A percentile compares a stretch with the other conserved stretches of the same genome.
These are phyloP conservation scores for Anser cygnoides DNA, from an alignment of 2,113 vertebrate species.

Conservation along the genomic window DNA sequence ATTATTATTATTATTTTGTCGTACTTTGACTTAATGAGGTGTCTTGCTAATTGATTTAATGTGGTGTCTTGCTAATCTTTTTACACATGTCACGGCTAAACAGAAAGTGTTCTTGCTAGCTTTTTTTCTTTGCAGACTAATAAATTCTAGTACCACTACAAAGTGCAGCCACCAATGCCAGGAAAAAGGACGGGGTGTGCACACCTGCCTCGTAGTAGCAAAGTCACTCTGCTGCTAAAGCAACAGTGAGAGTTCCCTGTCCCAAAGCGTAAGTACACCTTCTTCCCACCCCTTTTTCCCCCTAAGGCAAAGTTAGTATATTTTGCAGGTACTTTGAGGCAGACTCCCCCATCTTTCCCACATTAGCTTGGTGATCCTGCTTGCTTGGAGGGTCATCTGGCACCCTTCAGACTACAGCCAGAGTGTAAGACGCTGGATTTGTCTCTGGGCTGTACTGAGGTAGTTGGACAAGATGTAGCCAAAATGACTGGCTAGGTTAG, in stretches of 20 bases:
- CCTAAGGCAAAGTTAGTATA: background rate
- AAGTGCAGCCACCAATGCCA: accelerated
- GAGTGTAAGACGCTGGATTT: background rate
- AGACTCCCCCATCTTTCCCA: background rate
- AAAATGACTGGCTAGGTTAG: background rate
- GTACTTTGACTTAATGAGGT: background rate
- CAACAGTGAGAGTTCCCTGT: background rate
- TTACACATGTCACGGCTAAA: accelerated
- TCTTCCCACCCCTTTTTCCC: too few relatives aligned
- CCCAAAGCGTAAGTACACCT: too few relatives aligned
- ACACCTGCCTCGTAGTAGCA: background rate
- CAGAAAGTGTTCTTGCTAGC: background rate
- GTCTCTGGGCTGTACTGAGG: background rate
- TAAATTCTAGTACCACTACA: accelerated
- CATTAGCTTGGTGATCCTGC: background rate
- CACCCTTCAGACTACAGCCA: background rate
- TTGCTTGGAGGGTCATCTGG: background rate
- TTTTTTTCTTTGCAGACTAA: background rate
- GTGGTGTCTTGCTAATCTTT: background rate
- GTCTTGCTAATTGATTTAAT: background rate
- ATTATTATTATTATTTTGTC: background rate
- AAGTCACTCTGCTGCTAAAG: too few relatives aligned
- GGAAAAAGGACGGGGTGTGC: background rate
- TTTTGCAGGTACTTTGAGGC: background rate
- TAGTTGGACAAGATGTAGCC: background rate